Evolutionary conservation across 2,797 vertebrate genomes (phyloP).

Genomic region (Morus bassanus): DNA sequence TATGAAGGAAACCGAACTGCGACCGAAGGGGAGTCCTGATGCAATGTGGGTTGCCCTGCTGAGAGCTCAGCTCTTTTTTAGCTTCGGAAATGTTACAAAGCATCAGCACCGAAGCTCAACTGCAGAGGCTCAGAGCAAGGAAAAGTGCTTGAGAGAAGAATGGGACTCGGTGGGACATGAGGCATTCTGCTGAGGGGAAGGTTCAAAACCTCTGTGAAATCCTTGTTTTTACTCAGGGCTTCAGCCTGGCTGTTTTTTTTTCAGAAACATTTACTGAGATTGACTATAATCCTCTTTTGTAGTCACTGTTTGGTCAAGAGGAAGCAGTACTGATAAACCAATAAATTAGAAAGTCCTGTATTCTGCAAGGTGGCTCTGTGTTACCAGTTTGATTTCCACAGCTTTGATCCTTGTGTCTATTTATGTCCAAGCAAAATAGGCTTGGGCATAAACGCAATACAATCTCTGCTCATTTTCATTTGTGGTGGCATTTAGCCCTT

Average conservation of each 20-base stretch:
- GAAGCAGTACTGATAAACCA: neutral
- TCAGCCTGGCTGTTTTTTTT: neutral
- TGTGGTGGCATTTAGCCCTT: neutral
- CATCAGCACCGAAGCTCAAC: neutral
- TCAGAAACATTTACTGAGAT: neutral
- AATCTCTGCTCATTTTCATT: neutral
- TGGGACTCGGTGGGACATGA: neutral
- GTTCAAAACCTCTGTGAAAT: neutral
- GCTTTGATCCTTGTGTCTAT: neutral
- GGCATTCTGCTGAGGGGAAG: neutral
- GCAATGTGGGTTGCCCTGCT: neutral
- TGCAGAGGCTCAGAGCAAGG: neutral
- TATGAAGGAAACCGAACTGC: neutral
- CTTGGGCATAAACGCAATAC: neutral
- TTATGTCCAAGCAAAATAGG: neutral
- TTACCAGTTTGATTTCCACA: neutral
- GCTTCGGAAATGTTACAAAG: neutral
- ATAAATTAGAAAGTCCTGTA: neutral
- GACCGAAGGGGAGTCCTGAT: neutral
- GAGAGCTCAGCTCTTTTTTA: neutral
- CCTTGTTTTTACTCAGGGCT: neutral
- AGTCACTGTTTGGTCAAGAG: neutral
- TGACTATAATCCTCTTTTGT: neutral
- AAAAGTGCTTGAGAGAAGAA: neutral
- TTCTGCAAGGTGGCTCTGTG: neutral